Conservation (phyloP, 2,113 vertebrate genomes). For the Lophura nycthemera region DNA sequence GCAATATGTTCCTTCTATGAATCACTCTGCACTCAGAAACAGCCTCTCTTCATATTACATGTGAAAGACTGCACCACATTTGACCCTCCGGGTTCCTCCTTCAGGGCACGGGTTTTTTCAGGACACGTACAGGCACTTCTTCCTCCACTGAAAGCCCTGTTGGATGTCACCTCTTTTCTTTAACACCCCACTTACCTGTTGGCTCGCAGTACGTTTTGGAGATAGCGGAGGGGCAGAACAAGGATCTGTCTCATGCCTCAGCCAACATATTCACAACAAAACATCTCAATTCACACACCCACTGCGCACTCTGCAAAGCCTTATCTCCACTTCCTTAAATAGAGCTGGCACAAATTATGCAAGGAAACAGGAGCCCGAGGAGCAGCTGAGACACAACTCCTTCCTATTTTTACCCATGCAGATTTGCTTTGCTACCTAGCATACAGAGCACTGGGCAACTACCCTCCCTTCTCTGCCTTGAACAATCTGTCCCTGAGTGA, state of each 20-base stretch:
- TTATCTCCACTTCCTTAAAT: not conserved
- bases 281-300: not conserved
- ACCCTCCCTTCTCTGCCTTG: not conserved
- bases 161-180: not conserved
- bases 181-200: not conserved
- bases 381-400: not conserved
- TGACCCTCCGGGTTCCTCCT: not conserved
- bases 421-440: constrained; percentile 16
- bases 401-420: constrained; percentile 42
- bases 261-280: not conserved
- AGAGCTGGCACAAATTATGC: not conserved
- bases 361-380: not conserved
- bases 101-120: not conserved
- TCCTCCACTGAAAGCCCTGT: accelerated
- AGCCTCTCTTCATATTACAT: accelerated
- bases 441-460: not conserved
- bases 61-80: accelerated
- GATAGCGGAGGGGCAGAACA: not conserved
- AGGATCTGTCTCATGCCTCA: not conserved
- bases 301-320: not conserved
- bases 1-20: not conserved
- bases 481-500: constrained; percentile 38
- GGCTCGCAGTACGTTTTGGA: not conserved
- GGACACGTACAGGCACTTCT: accelerated
- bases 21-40: not conserved